phyloP scores from a whole-genome alignment of 2,888 invertebrate species.

The Copidosoma aretas region DNA sequence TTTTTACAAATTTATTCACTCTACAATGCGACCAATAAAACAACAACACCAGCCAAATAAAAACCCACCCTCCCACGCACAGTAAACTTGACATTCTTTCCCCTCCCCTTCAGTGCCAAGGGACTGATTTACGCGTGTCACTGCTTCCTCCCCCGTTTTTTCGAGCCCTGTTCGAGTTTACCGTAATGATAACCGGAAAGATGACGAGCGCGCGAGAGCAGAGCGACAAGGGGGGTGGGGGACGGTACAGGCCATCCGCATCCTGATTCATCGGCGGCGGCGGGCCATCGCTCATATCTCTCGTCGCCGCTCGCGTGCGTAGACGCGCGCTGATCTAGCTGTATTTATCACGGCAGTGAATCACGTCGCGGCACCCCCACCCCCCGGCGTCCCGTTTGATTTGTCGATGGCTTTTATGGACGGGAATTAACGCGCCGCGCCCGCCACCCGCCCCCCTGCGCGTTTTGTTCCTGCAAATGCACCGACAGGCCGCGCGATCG shows the following conservation, averaged over 20 bases:
- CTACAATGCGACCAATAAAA: too few relatives aligned
- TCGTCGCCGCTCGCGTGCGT: conserved; percentile 45
- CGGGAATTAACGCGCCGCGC: conserved; percentile 58
- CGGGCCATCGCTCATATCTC: conserved; percentile 57
- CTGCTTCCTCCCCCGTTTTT: conserved; percentile 32
- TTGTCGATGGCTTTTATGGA: conserved; percentile 63
- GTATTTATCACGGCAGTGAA: conserved; percentile 62
- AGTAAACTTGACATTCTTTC: too few relatives aligned
- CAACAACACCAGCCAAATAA: too few relatives aligned
- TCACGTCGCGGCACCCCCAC: conserved; percentile 53
- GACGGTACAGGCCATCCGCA: conserved; percentile 18
- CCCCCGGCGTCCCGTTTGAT: conserved; percentile 51
- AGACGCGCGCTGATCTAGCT: conserved; percentile 60
- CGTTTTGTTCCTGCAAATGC: conserved; percentile 57
- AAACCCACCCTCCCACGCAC: too few relatives aligned
- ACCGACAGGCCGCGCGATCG: conserved; percentile 43
- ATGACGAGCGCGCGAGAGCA: conserved; percentile 22
- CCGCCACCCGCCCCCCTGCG: conserved; percentile 55
- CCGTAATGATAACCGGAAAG: conserved; percentile 43
- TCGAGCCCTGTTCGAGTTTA: conserved; percentile 27
- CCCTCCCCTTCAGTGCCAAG: too few relatives aligned
- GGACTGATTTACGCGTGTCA: conserved; percentile 16
- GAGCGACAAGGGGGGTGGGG: background rate
- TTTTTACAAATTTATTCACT: too few relatives aligned
- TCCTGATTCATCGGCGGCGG: conserved; percentile 45